A percentile compares a stretch with the other conserved stretches of the same genome.
Evolutionary conservation across 2,797 vertebrate species (phyloP).

Genomic region (Lindbergichthys nudifrons): DNA sequence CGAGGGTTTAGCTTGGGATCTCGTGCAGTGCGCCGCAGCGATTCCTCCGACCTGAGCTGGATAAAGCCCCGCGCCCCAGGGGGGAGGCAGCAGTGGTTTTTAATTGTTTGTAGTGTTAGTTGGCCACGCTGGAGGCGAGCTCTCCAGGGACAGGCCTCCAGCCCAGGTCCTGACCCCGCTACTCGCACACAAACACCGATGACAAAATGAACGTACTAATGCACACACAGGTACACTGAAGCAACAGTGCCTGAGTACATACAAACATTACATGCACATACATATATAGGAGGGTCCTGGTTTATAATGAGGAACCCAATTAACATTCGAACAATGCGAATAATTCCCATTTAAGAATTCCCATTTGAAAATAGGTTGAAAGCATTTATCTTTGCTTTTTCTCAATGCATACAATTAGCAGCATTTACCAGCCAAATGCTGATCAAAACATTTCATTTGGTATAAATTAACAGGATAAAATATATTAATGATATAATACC

Average conservation of each 20-base stretch:
- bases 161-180: conserved; percentile 73
- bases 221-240: conserved; percentile 40
- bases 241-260: conserved; percentile 45
- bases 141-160: conserved; percentile 71
- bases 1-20: conserved; percentile 62
- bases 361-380: not conserved
- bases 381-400: not conserved
- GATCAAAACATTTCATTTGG: not conserved
- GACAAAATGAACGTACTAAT: conserved; percentile 47
- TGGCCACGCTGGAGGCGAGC: conserved; percentile 73
- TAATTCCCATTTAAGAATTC: not conserved
- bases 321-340: conserved; percentile 1
- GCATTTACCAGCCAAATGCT: no score
- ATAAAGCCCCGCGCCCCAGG: conserved; percentile 55
- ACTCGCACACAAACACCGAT: conserved; percentile 66
- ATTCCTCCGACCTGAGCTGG: conserved; percentile 65
- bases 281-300: not conserved
- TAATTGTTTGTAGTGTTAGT: conserved; percentile 82
- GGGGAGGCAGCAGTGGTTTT: conserved; percentile 61
- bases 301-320: conserved; percentile 29
- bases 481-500: not conserved
- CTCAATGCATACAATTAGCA: no score
- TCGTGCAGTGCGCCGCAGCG: conserved; percentile 55
- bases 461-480: not conserved
- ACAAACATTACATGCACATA: conserved; percentile 2